Conservation (phyloP, 2,113 vertebrate species). For the Macquaria ambigua region DNA sequence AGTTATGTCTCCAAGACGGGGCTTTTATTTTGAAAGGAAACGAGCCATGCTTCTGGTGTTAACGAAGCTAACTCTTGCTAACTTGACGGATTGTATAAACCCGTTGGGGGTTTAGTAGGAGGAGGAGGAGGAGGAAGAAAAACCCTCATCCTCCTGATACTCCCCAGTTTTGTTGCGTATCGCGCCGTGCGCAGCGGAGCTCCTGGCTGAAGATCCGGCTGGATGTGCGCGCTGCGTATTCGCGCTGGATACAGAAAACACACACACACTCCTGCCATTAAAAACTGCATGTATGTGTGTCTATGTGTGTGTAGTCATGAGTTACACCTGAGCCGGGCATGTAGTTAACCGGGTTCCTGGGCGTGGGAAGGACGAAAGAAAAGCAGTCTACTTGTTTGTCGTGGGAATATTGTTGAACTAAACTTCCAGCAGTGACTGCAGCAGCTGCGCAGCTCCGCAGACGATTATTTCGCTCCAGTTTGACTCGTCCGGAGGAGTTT, state of each 20-base stretch:
- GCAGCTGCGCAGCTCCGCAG: background rate
- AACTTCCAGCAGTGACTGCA: slow-evolving; percentile 39
- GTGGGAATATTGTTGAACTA: slow-evolving; percentile 52
- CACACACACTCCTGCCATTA: background rate
- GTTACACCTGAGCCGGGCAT: slow-evolving; percentile 54
- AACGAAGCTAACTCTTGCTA: rapidly evolving
- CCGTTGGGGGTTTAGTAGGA: slow-evolving; percentile 27
- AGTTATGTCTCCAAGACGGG: too few species aligned
- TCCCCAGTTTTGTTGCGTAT: slow-evolving; percentile 32
- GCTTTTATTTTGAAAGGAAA: slow-evolving; percentile 47
- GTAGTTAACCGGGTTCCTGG: slow-evolving; percentile 32
- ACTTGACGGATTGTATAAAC: background rate
- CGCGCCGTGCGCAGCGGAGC: slow-evolving; percentile 32
- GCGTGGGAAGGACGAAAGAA: slow-evolving; percentile 45
- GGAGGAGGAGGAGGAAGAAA: slow-evolving; percentile 34
- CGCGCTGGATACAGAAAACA: slow-evolving; percentile 6
- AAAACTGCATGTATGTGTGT: background rate
- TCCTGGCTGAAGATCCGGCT: slow-evolving; percentile 1
- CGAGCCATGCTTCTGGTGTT: rapidly evolving
- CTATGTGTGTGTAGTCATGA: background rate
- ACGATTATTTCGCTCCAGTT: background rate
- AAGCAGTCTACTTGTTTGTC: slow-evolving; percentile 27
- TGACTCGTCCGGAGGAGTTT: background rate
- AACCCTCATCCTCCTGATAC: slow-evolving; percentile 27
- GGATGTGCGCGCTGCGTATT: background rate